These are phyloP conservation scores for Lepidurus packardi DNA, from an alignment of 1,140 invertebrate genomes.

Conservation along the genomic window DNA sequence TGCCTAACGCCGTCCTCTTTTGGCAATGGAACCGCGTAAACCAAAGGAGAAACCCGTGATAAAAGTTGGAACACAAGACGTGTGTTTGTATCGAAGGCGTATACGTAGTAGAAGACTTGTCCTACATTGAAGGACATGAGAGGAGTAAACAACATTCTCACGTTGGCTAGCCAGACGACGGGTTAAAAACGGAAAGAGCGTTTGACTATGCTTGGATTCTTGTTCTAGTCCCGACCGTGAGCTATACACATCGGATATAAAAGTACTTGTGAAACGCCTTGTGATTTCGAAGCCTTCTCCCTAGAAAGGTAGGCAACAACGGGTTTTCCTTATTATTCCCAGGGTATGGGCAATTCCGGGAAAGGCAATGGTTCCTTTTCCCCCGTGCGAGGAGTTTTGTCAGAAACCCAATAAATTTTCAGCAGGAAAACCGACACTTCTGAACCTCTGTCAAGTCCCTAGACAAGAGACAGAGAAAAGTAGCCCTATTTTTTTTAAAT, in stretches of 20 bases:
- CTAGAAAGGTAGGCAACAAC: neutral
- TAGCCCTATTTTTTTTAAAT: no score
- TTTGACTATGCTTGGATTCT: slow-evolving; percentile 13
- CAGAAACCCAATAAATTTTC: no score
- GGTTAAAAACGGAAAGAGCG: slow-evolving; percentile 10
- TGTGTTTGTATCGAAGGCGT: neutral
- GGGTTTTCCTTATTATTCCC: slow-evolving; percentile 4
- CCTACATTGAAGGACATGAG: slow-evolving; percentile 1
- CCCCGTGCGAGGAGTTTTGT: no score
- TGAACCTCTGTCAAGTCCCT: no score
- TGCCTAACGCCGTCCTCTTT: neutral
- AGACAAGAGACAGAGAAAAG: no score
- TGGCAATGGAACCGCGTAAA: neutral
- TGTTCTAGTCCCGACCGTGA: neutral
- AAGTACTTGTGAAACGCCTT: neutral
- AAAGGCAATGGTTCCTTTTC: no score
- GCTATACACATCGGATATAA: neutral
- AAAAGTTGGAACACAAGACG: neutral
- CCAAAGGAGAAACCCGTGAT: neutral
- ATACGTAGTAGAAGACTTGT: neutral
- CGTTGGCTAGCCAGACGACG: neutral
- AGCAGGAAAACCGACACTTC: no score
- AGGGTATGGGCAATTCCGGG: neutral
- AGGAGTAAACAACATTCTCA: slow-evolving; percentile 19
- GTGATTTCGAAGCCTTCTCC: neutral